Evolutionary conservation across 2,797 vertebrate genomes (phyloP).

Genomic region (Halcyon chelicuti): DNA sequence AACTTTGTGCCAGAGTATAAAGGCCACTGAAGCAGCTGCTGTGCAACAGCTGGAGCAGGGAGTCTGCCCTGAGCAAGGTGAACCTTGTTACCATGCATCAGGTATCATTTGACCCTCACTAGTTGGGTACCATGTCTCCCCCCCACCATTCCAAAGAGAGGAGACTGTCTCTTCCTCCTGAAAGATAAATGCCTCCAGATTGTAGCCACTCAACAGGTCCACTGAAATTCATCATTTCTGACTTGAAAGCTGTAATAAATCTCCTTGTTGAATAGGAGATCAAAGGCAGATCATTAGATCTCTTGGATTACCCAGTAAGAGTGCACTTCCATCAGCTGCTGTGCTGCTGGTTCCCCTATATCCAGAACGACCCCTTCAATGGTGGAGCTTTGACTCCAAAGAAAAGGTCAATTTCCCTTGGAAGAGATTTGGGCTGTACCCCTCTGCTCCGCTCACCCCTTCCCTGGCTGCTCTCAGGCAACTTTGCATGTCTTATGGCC

Average conservation of each 20-base stretch:
- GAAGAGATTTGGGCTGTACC: not conserved
- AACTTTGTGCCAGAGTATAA: not conserved
- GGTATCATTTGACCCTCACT: not conserved
- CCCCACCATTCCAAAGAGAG: not conserved
- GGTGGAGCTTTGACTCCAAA: not conserved
- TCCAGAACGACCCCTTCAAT: not conserved
- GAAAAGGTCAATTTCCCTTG: not conserved
- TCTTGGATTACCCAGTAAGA: slow-evolving; percentile 57
- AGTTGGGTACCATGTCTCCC: not conserved
- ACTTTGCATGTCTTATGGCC: not conserved
- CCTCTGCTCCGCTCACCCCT: not conserved
- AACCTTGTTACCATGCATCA: not conserved
- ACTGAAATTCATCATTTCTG: slow-evolving; percentile 57
- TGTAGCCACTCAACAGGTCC: slow-evolving; percentile 50
- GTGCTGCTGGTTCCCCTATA: not conserved
- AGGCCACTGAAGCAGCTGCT: not conserved
- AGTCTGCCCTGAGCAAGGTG: not conserved
- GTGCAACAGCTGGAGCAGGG: not conserved
- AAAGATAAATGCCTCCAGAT: slow-evolving; percentile 58
- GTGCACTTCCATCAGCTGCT: not conserved
- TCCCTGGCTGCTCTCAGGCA: not conserved
- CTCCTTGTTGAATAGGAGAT: slow-evolving; percentile 59
- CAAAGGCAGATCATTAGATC: slow-evolving; percentile 70
- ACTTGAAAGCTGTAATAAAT: slow-evolving; percentile 65
- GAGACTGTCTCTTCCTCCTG: slow-evolving; percentile 19